phyloP scores from a whole-genome alignment of 2,113 vertebrate genomes.

The Scomber colias region DNA sequence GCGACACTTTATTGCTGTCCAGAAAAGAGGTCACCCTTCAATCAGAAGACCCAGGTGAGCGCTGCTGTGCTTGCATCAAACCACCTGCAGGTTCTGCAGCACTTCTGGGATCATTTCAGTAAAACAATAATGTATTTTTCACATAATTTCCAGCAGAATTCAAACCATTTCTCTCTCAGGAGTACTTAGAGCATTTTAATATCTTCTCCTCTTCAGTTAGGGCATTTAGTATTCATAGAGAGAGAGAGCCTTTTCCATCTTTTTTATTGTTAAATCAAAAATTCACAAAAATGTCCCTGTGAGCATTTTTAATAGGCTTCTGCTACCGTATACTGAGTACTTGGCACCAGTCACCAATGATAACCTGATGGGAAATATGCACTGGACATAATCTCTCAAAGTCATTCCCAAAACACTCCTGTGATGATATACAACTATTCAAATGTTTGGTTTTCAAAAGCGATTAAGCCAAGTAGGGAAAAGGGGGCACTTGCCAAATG shows the following conservation, averaged over 20 bases:
- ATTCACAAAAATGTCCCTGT: neutral
- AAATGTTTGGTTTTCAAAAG: neutral
- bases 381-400: constrained; percentile 4
- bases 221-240: neutral
- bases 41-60: neutral
- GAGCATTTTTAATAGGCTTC: neutral
- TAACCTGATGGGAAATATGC: constrained; percentile 7
- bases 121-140: neutral
- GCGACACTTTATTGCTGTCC: too few relatives aligned
- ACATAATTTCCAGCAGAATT: neutral
- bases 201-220: neutral
- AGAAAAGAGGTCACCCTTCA: neutral
- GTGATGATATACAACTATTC: neutral
- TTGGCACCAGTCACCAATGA: neutral
- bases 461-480: neutral
- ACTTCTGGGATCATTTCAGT: neutral
- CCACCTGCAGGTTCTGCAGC: too few relatives aligned
- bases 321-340: neutral
- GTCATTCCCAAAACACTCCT: neutral
- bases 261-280: neutral
- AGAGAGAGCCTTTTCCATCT: neutral
- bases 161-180: neutral
- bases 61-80: neutral
- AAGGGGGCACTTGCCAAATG: neutral
- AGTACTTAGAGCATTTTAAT: neutral